Evolutionary conservation across 2,797 vertebrate species (phyloP), one percentile per base, ranked within the genome.

Genomic region (Takifugu ocellatus): DNA sequence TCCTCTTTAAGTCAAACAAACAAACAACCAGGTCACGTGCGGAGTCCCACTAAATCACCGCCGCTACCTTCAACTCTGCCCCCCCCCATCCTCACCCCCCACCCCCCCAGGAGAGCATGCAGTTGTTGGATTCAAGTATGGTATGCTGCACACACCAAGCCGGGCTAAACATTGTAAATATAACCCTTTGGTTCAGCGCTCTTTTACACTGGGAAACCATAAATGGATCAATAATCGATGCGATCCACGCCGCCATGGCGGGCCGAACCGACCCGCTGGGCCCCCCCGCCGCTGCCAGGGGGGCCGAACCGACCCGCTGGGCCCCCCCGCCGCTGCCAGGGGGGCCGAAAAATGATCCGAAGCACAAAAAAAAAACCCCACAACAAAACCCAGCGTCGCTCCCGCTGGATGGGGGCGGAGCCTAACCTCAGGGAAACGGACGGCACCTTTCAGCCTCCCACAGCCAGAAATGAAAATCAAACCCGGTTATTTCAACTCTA

Each of bases 1-100:
- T 78, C 86, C 78, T 84, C 48, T 2, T 59, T 82, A 75, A 77
- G 78, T 85, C 81, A 82, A 83, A 84, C 78, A 86, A 91, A 88
- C 78, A 85, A 61, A 52, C 70, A 68, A 61, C 21, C 21, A 21
- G 3, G 68, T 56, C 63, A 43, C 61, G 63, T 73, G 59, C 64
- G 53, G 53, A 66, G 60, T 49, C 50, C 49, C 68, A 55, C 58
- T 29, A 53, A 66, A 27, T 72, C 77, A 45, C 72, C 58, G 62
- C 25, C 45, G 52, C 63, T 71, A 51, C 63, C 57, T 29, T 63
- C 71, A 55, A 50, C 69, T 70, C 47, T 51, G 25, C 62, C 25
- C 53, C 31, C 6, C 24, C 7, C 27, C 14, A 21, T 51, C 5
- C 1, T 58, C 60, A 21, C 62, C 25, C 53, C 31, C 6, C 11